Evolutionary conservation across 2,113 vertebrate genomes (phyloP), one percentile per base, ranked within the genome.

Genomic region (Acrocephalus kingi): DNA sequence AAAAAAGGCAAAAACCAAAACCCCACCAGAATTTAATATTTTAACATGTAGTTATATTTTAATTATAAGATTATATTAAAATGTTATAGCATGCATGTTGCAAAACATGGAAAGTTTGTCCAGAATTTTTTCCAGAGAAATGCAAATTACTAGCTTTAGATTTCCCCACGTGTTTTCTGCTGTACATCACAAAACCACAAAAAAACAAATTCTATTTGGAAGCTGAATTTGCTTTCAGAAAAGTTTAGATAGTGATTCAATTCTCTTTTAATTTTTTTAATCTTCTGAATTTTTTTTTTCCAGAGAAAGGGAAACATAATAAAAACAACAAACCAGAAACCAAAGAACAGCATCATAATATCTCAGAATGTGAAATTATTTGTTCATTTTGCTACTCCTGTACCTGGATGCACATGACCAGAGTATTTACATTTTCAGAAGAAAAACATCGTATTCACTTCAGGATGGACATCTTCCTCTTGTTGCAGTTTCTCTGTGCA

Each of bases 31-130:
- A 46, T 41, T 20, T 49, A 12, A 25, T n/a, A 2, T 55, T 58
- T 80, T 27, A 35, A 31, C 39, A 27, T 37, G 4, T 0, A 31
- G 2, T 9, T 67, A 28, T 19, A 1, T 2, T 16, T 46, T 10
- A 68, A 64, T 39, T 43, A 11, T 46, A 35, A 58, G 3, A 8
- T 28, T 46, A 15, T 2, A 4, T n/a, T 55, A n/a, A 21, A 27
- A 3, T 28, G 8, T 48, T 51, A 11, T 9, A 41, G 46, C 7
- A 39, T 5, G 15, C 10, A 6, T 28, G 1, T n/a, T 43, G 13
- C 12, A 68, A 81, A 90, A 27, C 3, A 35, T 6, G 0, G 3
- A 2, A 46, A 5, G 1, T 11, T 69, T 39, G 11, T 69, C 11
- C 12, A 56, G 8, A 17, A 49, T 21, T 41, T 37, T 52, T 73